Base-by-base conservation (phyloP, 1,140 invertebrate genomes). In the Formica selysi region DNA sequence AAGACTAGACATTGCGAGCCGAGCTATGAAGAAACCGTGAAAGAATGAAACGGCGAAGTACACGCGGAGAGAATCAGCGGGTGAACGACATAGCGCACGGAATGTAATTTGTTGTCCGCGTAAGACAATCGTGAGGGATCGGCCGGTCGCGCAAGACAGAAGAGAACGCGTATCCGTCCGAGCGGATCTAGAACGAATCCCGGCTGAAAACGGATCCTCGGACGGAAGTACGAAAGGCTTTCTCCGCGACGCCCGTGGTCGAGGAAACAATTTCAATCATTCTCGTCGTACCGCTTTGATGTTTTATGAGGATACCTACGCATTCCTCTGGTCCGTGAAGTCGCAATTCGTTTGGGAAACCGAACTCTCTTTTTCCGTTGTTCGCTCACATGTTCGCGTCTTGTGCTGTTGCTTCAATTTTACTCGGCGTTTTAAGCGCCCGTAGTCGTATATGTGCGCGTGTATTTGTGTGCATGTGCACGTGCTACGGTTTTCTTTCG, bases 191-290 rank as follows among this genome's bases (percentile, higher is more conserved):
- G 57, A 51, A 61, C n/a, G 54, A 73, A 85, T 74, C 78, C 76
- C 44, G 67, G 54, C 59, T 44, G 48, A 65, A 84, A 80, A 38
- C 51, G 59, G 79, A 67, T 88, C 65, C 16, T 51, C 59, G 59
- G 59, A 48, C 86, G 79, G 44, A 80, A 87, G 65, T 68, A 76
- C 61, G 57, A 29, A 57, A 19, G 29, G 68, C 81, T 78, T 36
- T 86, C 84, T 85, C 41, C 76, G 64, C 51, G 61, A 48, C 22
- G 62, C 76, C 62, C 7, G 71, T 73, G 86, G 85, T 80, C 88
- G 62, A 64, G 59, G 91, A 93, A 94, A 94, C 93, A 94, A 94
- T 94, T 94, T 94, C 93, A 93, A 94, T 93, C 93, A 92, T 92
- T 91, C 84, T 68, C 85, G 71, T 88, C 80, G 86, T 83, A 84